These are phyloP conservation scores for Ectropis crepuscularia DNA, from an alignment of 2,888 invertebrate species.

Conservation along the genomic window DNA sequence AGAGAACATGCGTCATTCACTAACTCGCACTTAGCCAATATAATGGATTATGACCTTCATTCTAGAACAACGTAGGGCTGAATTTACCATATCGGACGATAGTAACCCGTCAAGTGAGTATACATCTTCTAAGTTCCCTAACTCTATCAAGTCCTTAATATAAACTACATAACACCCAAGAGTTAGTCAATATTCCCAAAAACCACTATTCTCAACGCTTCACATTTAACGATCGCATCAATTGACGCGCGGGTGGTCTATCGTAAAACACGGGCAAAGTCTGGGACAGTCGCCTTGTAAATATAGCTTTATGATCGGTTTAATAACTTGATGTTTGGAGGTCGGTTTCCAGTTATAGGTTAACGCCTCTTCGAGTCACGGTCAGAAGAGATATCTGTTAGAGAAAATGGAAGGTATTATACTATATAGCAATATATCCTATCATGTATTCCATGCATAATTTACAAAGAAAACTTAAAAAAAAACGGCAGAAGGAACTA, in stretches of 20 bases:
- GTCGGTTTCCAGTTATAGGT: constrained; percentile 37
- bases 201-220: constrained; percentile 47
- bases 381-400: constrained; percentile 4
- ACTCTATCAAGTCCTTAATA: not conserved
- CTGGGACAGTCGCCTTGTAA: constrained; percentile 51
- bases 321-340: constrained; percentile 42
- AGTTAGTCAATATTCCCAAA: constrained; percentile 51
- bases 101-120: not conserved
- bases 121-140: not conserved
- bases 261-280: constrained; percentile 62
- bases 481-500: too few species aligned
- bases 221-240: constrained; percentile 63
- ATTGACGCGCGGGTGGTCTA: constrained; percentile 72
- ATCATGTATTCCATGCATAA: too few species aligned
- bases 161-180: constrained; percentile 22
- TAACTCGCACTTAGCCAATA: too few species aligned
- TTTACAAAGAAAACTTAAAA: too few species aligned
- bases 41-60: too few species aligned
- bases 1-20: too few species aligned
- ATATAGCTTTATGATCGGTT: constrained; percentile 57
- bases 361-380: constrained; percentile 25
- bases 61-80: too few species aligned
- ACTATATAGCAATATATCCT: too few species aligned
- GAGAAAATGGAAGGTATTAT: not conserved
- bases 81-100: too few species aligned